Evolutionary conservation across 2,797 vertebrate genomes (phyloP).

Genomic region (Eulemur coronatus): DNA sequence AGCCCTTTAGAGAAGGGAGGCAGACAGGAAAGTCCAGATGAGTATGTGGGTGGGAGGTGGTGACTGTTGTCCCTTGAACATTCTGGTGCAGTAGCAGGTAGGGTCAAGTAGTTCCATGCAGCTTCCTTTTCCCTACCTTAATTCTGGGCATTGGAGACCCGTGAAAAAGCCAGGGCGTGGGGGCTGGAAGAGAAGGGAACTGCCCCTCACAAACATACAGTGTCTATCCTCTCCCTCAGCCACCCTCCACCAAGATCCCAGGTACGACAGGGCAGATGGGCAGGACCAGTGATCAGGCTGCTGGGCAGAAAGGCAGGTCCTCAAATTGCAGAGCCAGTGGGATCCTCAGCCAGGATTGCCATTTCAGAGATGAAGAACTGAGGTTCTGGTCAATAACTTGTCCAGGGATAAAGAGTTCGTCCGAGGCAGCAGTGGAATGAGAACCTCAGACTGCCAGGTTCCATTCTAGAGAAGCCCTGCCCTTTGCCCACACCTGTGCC

Average conservation of each 20-base stretch:
- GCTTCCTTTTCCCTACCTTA: neutral
- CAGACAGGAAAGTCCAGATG: neutral
- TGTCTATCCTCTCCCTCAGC: neutral
- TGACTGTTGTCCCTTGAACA: neutral
- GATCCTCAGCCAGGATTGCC: neutral
- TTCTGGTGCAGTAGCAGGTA: neutral
- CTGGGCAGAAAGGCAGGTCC: neutral
- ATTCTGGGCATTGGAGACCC: neutral
- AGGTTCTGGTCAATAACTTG: neutral
- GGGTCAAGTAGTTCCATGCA: neutral
- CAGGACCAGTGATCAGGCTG: neutral
- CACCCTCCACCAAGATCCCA: neutral
- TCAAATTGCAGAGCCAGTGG: neutral
- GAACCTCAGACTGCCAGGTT: neutral
- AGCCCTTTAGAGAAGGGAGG: neutral
- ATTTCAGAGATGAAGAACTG: neutral
- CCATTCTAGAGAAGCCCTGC: too few relatives aligned
- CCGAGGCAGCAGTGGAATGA: neutral
- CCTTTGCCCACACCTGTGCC: neutral
- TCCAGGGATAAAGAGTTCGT: neutral
- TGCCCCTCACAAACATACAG: neutral
- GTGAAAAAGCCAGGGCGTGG: neutral
- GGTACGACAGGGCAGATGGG: neutral
- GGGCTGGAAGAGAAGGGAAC: neutral
- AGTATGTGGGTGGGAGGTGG: neutral